A percentile compares a stretch with the other conserved stretches of the same genome.
phyloP scores from a whole-genome alignment of 2,888 invertebrate genomes.

The Teinopalpus imperialis region DNA sequence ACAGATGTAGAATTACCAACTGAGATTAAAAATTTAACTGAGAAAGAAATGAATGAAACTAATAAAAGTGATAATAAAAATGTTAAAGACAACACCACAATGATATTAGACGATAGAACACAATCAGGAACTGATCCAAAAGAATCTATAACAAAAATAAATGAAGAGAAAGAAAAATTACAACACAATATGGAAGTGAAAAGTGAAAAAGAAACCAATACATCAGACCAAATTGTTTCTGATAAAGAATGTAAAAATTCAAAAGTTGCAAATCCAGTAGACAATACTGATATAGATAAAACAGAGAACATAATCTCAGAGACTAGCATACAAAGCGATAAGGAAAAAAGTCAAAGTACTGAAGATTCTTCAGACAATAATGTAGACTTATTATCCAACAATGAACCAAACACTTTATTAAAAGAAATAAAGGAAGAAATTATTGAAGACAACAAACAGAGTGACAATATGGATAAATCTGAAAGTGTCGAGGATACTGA shows the following conservation, averaged over 20 bases:
- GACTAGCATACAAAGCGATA: not conserved
- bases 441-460: conserved; percentile 10
- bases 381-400: not conserved
- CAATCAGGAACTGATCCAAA: not conserved
- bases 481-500: conserved; percentile 13
- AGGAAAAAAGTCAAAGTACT: not conserved
- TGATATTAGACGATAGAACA: not conserved
- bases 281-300: not conserved
- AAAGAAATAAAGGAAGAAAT: not conserved
- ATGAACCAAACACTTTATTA: not conserved
- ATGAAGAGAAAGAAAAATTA: conserved; percentile 3
- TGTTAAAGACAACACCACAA: too few relatives aligned
- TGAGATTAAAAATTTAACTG: conserved; percentile 13
- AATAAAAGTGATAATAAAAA: not conserved
- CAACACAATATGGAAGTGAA: not conserved
- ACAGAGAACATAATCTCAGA: not conserved
- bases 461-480: conserved; percentile 18
- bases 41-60: conserved; percentile 14
- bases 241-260: conserved; percentile 6
- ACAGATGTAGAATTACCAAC: conserved; percentile 5
- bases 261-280: conserved; percentile 1
- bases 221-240: conserved; percentile 16
- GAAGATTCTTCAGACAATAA: not conserved
- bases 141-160: not conserved
- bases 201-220: too few relatives aligned